Base-by-base conservation (phyloP, 2,797 vertebrate genomes). In the Gymnocypris eckloni region DNA sequence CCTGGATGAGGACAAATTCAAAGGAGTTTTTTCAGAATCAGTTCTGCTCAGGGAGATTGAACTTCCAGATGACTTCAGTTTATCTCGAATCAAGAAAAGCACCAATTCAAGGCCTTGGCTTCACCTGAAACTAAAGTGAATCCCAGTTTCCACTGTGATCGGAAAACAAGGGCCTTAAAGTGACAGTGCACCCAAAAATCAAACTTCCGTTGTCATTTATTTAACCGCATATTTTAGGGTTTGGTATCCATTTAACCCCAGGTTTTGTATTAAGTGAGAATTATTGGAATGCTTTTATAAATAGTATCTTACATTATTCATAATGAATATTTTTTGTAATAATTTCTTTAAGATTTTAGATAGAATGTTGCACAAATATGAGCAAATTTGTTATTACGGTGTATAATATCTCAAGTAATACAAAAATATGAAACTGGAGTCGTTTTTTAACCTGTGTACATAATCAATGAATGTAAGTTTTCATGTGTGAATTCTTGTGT, bases 11-110 rank as follows among this genome's bases (percentile, higher is more conserved):
- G 83, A 79, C 15, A 56, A 22, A 69, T 43, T 7, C 66, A 48
- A 22, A n/a, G 6, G 12, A 50, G 6, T 28, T 50, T 69, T 69
- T 43, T 39, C 22, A 76, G 82, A 45, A 76, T 83, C 43, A 52
- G 82, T 66, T 48, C 20, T 83, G 59, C 82, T 83, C 81, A 75
- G 81, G 81, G 70, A 50, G 41, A 16, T 48, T 2, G 3, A 82
- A 25, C 81, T 45, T 82, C 54, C 52, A 45, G n/a, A 72, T 33
- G 16, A 45, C n/a, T 33, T 81, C 39, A 39, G 15, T 52, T 75
- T 4, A 61, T 37, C 54, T 64, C 25, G 18, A 10, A n/a, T 52
- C 79, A 69, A 69, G 45, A 48, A 33, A 80, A 37, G 11, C 28
- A 33, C 25, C n/a, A 12, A 73, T 61, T n/a, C 7, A 2, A 48